A percentile compares a stretch with the other conserved stretches of the same genome.
Evolutionary conservation across 2,113 vertebrate species (phyloP).

Genomic region (Carassius auratus): DNA sequence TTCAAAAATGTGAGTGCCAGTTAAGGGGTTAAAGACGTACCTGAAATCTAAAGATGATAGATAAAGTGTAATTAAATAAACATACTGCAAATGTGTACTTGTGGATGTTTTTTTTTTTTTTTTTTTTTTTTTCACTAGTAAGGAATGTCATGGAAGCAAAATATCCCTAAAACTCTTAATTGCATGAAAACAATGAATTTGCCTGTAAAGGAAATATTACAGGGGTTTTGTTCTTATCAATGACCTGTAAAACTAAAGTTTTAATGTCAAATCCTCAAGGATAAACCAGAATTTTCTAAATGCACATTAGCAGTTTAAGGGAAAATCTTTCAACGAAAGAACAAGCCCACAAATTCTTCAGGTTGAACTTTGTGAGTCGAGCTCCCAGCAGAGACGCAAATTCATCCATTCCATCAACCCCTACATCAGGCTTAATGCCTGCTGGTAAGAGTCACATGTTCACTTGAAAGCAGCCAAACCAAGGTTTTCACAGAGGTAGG

Average conservation of each 20-base stretch:
- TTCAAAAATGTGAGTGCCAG: too few relatives aligned
- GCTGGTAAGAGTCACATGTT: background rate
- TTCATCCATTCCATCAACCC: background rate
- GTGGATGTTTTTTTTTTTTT: too few relatives aligned
- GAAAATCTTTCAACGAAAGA: background rate
- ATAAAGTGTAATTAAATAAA: too few relatives aligned
- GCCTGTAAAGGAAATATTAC: background rate
- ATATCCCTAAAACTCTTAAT: background rate
- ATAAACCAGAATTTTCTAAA: too few relatives aligned
- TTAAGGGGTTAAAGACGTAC: too few relatives aligned
- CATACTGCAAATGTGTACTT: too few relatives aligned
- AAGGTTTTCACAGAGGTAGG: background rate
- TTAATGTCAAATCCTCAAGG: background rate
- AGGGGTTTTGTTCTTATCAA: background rate
- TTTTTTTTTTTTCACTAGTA: background rate
- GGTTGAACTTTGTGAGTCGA: background rate
- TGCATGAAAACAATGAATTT: background rate
- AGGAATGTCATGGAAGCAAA: background rate
- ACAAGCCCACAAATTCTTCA: background rate
- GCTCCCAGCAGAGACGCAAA: background rate
- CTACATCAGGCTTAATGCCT: background rate
- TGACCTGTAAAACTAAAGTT: background rate
- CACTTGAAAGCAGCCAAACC: conserved; percentile 17
- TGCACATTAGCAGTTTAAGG: background rate
- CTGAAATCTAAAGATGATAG: too few relatives aligned